phyloP scores from a whole-genome alignment of 2,113 vertebrate species.

The Turnix velox region DNA sequence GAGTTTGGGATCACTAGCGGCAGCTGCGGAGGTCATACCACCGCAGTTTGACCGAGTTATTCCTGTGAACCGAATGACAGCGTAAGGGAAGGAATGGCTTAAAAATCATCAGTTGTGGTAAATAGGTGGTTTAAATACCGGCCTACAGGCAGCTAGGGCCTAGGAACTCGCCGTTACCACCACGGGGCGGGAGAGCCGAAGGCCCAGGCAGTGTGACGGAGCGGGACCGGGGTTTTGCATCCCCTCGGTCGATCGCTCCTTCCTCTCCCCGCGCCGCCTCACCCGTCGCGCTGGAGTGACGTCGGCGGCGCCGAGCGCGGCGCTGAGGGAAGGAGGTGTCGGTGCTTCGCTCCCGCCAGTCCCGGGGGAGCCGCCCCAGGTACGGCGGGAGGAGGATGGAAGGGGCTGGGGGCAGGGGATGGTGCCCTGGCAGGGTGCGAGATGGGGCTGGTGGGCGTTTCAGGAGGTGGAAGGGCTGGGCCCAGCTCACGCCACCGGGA shows the following conservation, averaged over 20 bases:
- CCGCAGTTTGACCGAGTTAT: fast-evolving
- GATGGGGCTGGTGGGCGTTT: fast-evolving
- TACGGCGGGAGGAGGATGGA: neutral
- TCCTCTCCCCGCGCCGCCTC: fast-evolving
- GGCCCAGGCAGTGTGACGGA: too few relatives aligned
- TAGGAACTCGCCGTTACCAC: fast-evolving
- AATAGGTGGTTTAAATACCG: fast-evolving
- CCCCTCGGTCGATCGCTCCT: neutral
- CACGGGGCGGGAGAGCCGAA: too few relatives aligned
- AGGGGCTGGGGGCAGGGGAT: neutral
- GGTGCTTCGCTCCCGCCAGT: neutral
- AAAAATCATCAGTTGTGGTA: fast-evolving
- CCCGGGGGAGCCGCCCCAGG: neutral
- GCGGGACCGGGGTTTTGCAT: neutral
- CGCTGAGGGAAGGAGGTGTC: neutral
- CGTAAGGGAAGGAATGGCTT: fast-evolving
- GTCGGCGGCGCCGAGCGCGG: neutral
- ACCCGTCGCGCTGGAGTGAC: neutral
- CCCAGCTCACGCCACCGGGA: neutral
- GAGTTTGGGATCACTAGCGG: fast-evolving
- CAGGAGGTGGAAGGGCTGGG: neutral
- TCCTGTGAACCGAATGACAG: fast-evolving
- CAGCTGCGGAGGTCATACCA: fast-evolving
- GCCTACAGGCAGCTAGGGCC: neutral
- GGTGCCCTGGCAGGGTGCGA: neutral